phyloP scores from a whole-genome alignment of 2,888 invertebrate genomes.

The Chymomyza caudatula region DNA sequence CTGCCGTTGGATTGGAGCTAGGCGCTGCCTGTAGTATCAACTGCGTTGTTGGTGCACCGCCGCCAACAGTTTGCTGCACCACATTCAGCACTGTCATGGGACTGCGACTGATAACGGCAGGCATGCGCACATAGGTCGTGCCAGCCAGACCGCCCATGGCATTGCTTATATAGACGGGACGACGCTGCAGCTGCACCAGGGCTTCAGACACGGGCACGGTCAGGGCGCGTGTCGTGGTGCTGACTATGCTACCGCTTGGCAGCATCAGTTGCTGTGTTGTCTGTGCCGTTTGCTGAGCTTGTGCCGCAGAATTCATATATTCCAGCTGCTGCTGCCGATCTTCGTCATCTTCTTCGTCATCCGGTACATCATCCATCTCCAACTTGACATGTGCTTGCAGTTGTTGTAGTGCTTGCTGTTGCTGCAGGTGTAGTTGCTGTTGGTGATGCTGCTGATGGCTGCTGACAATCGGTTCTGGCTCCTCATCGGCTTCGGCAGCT shows the following conservation, averaged over 20 bases:
- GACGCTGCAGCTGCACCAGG: conserved; percentile 71
- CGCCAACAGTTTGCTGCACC: conserved; percentile 59
- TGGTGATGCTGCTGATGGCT: conserved; percentile 20
- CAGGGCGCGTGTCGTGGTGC: conserved; percentile 57
- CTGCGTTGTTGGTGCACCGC: conserved; percentile 61
- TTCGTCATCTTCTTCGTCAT: conserved; percentile 49
- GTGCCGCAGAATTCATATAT: conserved; percentile 49
- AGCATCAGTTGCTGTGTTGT: conserved; percentile 63
- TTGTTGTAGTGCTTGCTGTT: conserved; percentile 21
- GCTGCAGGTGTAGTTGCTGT: conserved; percentile 15
- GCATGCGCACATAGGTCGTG: conserved; percentile 73
- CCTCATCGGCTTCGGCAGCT: conserved; percentile 72
- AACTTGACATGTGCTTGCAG: conserved; percentile 63
- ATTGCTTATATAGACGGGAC: conserved; percentile 75
- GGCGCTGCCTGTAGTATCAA: conserved; percentile 63
- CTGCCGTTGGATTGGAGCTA: conserved; percentile 20
- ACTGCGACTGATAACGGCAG: conserved; percentile 70
- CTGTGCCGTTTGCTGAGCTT: conserved; percentile 11
- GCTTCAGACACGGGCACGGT: conserved; percentile 69
- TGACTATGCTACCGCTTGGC: conserved; percentile 69
- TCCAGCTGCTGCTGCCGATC: conserved; percentile 54
- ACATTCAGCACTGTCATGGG: conserved; percentile 74
- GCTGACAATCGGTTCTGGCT: conserved; percentile 43
- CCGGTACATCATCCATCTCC: conserved; percentile 62
- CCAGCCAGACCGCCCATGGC: conserved; percentile 63